phyloP scores from a whole-genome alignment of 2,113 vertebrate genomes.

The Helogale parvula region DNA sequence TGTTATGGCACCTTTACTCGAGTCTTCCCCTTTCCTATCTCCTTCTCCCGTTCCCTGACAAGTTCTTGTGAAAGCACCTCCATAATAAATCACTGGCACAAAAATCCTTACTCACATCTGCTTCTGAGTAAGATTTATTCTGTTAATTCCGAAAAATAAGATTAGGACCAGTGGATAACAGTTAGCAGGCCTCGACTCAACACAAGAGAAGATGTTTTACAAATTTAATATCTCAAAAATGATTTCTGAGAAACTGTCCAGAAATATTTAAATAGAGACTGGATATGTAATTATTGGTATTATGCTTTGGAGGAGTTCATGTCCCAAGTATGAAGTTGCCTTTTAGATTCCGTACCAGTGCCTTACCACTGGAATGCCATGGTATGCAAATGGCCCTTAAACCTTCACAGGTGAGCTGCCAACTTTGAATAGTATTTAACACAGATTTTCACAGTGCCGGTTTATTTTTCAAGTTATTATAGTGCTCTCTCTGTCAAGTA shows the following conservation, averaged over 20 bases:
- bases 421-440: background rate
- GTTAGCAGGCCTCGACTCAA: background rate
- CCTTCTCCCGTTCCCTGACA: background rate
- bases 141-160: constrained; percentile 33
- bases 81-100: background rate
- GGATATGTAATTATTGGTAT: background rate
- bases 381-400: background rate
- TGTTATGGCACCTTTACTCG: background rate
- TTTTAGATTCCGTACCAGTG: background rate
- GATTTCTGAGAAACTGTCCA: background rate
- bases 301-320: background rate
- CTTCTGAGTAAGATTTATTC: constrained; percentile 15
- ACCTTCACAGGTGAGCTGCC: background rate
- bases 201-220: background rate
- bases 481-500: background rate
- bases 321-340: background rate
- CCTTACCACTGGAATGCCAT: background rate
- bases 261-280: background rate
- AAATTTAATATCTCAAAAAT: constrained; percentile 35
- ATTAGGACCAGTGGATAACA: background rate
- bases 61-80: background rate
- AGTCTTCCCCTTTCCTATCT: background rate
- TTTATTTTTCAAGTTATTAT: background rate
- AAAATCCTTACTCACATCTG: background rate
- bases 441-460: background rate